Conservation (phyloP, 2,797 vertebrate species). For the Emydoidea blandingii region DNA sequence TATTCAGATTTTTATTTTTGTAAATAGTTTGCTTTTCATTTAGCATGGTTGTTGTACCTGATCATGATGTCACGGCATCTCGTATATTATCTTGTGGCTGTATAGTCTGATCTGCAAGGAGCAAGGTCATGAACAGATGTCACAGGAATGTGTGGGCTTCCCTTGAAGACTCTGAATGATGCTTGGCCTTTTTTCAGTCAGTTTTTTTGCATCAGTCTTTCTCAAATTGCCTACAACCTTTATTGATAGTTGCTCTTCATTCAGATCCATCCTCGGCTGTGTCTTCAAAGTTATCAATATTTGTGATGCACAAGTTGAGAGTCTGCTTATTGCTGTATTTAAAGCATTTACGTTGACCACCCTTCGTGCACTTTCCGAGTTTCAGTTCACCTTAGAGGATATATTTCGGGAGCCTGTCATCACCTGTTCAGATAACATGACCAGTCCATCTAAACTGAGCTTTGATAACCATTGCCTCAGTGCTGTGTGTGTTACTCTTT, state of each 20-base stretch:
- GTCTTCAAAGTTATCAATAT: background rate
- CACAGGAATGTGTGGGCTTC: background rate
- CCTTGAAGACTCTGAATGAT: background rate
- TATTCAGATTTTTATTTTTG: background rate
- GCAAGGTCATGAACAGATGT: background rate
- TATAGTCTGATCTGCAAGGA: background rate
- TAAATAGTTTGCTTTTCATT: background rate
- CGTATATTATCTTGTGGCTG: background rate
- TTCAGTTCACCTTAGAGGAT: background rate
- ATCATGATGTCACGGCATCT: background rate
- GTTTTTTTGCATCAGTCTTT: background rate
- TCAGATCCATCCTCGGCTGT: background rate
- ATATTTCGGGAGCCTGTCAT: background rate
- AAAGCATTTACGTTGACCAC: background rate
- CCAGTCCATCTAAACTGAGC: background rate
- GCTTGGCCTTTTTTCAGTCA: background rate
- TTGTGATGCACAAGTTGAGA: background rate
- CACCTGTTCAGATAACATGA: background rate
- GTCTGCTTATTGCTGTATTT: background rate
- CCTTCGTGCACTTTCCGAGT: background rate
- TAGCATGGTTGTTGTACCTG: background rate
- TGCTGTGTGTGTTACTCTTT: background rate
- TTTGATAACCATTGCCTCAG: background rate
- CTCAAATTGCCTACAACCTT: background rate
- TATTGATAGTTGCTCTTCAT: background rate